A percentile compares a stretch with the other conserved stretches of the same genome.
Conservation (phyloP, 2,113 vertebrate species). For the Nesogale talazaci region DNA sequence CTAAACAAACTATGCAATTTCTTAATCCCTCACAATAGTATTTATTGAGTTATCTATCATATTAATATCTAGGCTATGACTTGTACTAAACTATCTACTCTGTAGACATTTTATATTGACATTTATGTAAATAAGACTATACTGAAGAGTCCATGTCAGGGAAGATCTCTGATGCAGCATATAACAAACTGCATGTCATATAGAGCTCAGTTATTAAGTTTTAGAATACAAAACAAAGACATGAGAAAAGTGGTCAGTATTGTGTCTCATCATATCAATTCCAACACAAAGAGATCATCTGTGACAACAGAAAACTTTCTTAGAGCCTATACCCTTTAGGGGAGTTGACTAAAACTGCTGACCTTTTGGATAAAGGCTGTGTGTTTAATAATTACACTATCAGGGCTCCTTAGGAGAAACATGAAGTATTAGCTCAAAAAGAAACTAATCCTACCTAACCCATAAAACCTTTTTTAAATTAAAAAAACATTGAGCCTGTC, state of each 20-base stretch:
- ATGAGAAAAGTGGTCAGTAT: background rate
- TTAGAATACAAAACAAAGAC: constrained; percentile 30
- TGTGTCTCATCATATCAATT: background rate
- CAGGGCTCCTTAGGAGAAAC: background rate
- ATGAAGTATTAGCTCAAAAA: constrained; percentile 16
- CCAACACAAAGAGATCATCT: background rate
- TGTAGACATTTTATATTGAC: background rate
- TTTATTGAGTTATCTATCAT: background rate
- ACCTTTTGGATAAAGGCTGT: background rate
- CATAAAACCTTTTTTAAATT: no score
- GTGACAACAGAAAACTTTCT: background rate
- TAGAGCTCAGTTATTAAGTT: constrained; percentile 18
- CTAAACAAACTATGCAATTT: constrained; percentile 28
- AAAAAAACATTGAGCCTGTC: background rate
- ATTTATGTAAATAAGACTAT: background rate
- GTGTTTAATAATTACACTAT: background rate
- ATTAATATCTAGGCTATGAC: background rate
- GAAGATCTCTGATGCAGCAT: background rate
- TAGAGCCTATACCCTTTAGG: no score
- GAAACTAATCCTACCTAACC: background rate
- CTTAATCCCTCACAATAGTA: background rate
- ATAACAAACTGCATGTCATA: background rate
- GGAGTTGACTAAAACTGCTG: background rate
- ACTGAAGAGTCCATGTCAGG: background rate
- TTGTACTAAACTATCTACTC: background rate